Evolutionary conservation across 2,888 invertebrate species (phyloP).

Genomic region (Morpho achilles): DNA sequence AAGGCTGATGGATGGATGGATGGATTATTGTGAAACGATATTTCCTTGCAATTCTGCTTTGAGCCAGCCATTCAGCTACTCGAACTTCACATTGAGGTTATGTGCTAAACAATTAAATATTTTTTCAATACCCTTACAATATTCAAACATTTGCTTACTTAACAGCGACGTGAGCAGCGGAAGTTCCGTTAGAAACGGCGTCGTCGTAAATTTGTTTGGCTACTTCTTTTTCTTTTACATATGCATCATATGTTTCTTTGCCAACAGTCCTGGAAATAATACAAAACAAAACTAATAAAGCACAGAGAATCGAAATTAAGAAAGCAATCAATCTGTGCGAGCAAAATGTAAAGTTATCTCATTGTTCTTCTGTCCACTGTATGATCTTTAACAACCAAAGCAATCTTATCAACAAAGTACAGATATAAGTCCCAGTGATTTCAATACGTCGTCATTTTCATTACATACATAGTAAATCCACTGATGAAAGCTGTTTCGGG

Average conservation of each 20-base stretch:
- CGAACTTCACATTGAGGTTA: background rate
- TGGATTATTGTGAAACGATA: background rate
- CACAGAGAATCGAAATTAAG: background rate
- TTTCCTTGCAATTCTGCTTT: background rate
- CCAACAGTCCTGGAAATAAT: constrained; percentile 74
- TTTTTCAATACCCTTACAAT: background rate
- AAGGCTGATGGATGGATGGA: too few relatives aligned
- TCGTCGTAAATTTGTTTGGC: constrained; percentile 78
- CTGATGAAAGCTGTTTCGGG: constrained; percentile 86
- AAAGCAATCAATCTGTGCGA: background rate
- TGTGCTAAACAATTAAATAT: background rate
- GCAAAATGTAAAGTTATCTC: too few relatives aligned
- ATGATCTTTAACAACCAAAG: background rate
- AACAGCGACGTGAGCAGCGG: constrained; percentile 81
- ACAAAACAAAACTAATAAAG: background rate
- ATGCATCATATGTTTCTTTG: constrained; percentile 81
- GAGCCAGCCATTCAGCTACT: background rate
- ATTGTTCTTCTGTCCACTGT: background rate
- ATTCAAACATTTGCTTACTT: constrained; percentile 41
- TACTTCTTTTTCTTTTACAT: constrained; percentile 82
- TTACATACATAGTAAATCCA: constrained; percentile 81
- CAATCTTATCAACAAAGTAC: background rate
- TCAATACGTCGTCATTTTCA: background rate
- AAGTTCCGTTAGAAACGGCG: constrained; percentile 78
- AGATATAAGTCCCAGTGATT: background rate